These are phyloP conservation scores for Tryphoninae sp. DNA, from an alignment of 2,888 invertebrate genomes.

Conservation along the genomic window DNA sequence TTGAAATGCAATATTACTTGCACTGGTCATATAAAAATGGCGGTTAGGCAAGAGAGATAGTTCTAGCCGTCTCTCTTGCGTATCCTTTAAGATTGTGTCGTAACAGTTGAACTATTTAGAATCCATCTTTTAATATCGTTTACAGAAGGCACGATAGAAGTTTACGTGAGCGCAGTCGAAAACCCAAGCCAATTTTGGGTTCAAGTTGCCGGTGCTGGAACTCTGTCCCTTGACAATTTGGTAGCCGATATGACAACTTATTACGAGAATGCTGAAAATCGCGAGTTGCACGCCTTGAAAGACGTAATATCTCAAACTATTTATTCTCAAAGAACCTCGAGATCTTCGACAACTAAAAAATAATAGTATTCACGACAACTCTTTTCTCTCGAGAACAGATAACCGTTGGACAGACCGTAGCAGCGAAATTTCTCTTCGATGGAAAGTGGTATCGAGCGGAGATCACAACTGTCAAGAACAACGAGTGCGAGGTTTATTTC, in stretches of 20 bases:
- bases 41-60: no score
- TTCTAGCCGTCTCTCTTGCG: no score
- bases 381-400: slow-evolving; percentile 79
- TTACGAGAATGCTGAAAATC: slow-evolving; percentile 86
- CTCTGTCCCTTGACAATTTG: slow-evolving; percentile 89
- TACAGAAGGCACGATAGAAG: slow-evolving; percentile 87
- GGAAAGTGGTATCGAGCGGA: slow-evolving; percentile 91
- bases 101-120: background rate
- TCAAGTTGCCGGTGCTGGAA: slow-evolving; percentile 90
- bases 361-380: background rate
- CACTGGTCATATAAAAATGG: no score
- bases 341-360: background rate
- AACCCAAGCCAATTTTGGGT: slow-evolving; percentile 93
- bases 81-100: no score
- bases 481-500: slow-evolving; percentile 88
- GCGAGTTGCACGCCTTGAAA: slow-evolving; percentile 83
- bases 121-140: slow-evolving; percentile 45
- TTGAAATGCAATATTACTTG: no score
- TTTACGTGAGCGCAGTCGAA: slow-evolving; percentile 93
- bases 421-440: slow-evolving; percentile 91
- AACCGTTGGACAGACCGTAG: slow-evolving; percentile 90
- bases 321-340: slow-evolving; percentile 1
- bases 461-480: slow-evolving; percentile 85
- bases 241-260: slow-evolving; percentile 92
- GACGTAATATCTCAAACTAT: slow-evolving; percentile 72